A percentile compares a stretch with the other conserved stretches of the same genome.
Evolutionary conservation across 2,888 invertebrate genomes (phyloP).

Genomic region (Phengaris alcon): DNA sequence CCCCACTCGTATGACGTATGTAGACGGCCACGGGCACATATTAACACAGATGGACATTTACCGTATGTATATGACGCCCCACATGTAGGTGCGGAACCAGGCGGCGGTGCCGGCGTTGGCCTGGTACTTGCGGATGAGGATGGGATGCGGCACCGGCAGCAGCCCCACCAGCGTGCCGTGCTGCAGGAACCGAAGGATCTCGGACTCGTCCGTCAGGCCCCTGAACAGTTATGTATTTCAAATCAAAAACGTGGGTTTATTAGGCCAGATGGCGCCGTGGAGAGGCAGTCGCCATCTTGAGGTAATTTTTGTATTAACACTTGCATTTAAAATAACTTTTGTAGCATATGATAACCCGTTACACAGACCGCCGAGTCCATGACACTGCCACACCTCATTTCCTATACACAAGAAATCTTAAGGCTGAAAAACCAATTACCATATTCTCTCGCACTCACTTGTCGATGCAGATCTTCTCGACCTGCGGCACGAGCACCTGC

Average conservation of each 20-base stretch:
- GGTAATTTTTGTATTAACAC: too few relatives aligned
- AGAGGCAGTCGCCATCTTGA: too few relatives aligned
- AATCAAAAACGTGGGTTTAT: too few relatives aligned
- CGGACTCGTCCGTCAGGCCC: conserved; percentile 98
- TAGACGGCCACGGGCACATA: neutral
- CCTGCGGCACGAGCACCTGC: conserved; percentile 99
- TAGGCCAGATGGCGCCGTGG: too few relatives aligned
- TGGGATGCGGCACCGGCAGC: conserved; percentile 99
- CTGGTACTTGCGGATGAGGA: conserved; percentile 98
- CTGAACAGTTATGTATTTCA: conserved; percentile 64
- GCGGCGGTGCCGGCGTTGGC: conserved; percentile 99
- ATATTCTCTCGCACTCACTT: conserved; percentile 81
- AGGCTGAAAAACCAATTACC: too few relatives aligned
- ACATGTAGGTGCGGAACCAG: conserved; percentile 99
- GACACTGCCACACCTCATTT: neutral
- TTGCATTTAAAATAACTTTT: too few relatives aligned
- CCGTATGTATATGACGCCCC: conserved; percentile 99
- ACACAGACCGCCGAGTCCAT: neutral
- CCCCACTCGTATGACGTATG: neutral
- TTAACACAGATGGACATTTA: conserved; percentile 47
- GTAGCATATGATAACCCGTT: too few relatives aligned
- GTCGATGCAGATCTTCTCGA: conserved; percentile 99
- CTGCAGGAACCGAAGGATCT: conserved; percentile 98
- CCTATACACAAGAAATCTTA: neutral
- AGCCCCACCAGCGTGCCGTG: conserved; percentile 98